phyloP scores from a whole-genome alignment of 1,140 invertebrate species.

The Watersipora subatra region DNA sequence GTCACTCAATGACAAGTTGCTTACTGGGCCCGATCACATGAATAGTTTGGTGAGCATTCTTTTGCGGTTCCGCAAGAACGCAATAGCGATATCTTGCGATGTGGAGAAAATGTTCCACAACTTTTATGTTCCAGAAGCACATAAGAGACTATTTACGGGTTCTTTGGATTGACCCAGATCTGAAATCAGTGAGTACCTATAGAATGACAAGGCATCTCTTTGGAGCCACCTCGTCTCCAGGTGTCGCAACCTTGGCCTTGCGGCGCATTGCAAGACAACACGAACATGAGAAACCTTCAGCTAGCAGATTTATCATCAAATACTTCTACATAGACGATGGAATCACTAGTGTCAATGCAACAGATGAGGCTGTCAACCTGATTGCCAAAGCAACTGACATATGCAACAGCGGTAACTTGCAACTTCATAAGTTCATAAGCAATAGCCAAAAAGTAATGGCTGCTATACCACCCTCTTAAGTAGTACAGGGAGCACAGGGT shows the following conservation, averaged over 20 bases:
- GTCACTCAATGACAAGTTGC: slow-evolving; percentile 18
- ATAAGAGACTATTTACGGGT: slow-evolving; percentile 15
- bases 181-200: background rate
- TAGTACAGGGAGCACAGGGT: background rate
- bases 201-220: slow-evolving; percentile 11
- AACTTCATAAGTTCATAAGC: background rate
- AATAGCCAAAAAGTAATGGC: background rate
- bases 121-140: slow-evolving; percentile 5
- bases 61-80: slow-evolving; percentile 17
- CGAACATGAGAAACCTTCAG: background rate
- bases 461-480: background rate
- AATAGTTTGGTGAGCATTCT: slow-evolving; percentile 19
- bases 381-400: background rate
- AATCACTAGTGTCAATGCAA: background rate
- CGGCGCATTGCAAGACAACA: background rate
- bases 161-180: slow-evolving; percentile 9
- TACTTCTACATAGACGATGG: slow-evolving; percentile 6
- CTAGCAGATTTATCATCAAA: background rate
- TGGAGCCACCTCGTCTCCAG: slow-evolving; percentile 6
- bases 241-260: slow-evolving; percentile 7
- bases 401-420: background rate
- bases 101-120: slow-evolving; percentile 24
- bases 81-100: slow-evolving; percentile 18
- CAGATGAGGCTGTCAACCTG: background rate
- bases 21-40: slow-evolving; percentile 19